phyloP scores from a whole-genome alignment of 64 coral and sea anemone genomes.

The Porites australiensis region DNA sequence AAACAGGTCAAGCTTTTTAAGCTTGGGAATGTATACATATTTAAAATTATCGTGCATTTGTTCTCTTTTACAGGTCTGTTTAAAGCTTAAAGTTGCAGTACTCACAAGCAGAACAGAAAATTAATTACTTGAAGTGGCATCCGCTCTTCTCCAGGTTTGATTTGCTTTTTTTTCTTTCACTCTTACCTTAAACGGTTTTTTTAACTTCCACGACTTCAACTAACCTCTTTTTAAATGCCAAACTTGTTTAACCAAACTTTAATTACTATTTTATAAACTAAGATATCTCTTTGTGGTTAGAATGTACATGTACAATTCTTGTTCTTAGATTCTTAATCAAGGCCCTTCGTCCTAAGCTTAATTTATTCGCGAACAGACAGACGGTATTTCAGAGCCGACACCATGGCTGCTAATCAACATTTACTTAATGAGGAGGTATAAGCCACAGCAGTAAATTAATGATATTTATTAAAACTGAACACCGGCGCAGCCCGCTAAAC shows the following conservation, averaged over 20 bases:
- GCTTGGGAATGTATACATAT: neutral
- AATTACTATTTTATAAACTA: neutral
- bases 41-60: neutral
- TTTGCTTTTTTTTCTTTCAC: neutral
- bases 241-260: neutral
- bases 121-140: neutral
- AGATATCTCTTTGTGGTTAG: neutral
- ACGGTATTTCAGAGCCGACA: neutral
- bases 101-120: neutral
- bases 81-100: slow-evolving; percentile 1
- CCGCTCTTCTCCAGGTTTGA: neutral
- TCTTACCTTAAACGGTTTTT: neutral
- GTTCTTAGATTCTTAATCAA: no score
- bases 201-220: neutral
- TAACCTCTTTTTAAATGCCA: neutral
- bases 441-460: neutral
- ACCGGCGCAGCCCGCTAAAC: neutral
- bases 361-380: no score
- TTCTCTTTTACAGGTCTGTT: slow-evolving; percentile 7
- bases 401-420: neutral
- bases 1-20: neutral
- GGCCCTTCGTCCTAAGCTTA: no score
- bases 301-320: no score
- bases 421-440: neutral
- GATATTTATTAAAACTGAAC: no score